Base-by-base conservation (phyloP, 2,888 invertebrate genomes). In the Melanostoma mellinum region DNA sequence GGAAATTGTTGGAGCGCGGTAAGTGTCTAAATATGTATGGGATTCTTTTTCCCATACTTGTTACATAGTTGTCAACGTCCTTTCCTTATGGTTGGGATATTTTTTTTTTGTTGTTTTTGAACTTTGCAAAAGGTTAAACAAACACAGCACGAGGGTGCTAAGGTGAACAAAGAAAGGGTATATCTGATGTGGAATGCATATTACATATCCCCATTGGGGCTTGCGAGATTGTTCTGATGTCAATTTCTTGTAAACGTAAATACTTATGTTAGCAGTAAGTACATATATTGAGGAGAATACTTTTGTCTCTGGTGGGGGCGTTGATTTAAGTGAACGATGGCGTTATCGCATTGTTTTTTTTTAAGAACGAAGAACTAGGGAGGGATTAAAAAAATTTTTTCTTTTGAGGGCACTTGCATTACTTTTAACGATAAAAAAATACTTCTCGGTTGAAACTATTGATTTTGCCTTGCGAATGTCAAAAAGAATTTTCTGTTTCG, bases 1-100 rank as follows among this genome's bases (percentile, higher is more conserved):
- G 8, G 35, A 61, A 50, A 38, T 30, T 38, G 36, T 50, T 63
- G 8, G 30, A 50, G 48, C 50, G 48, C 48, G n/a, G 36, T 30
- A 48, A 63, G 63, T 35, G 48, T 9, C 48, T 48, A 63, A 63
- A 63, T 63, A 30, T 20, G 20, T 20, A 48, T 36, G 35, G 9
- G 48, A 20, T 36, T 53, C 36, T n/a, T 36, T 6, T 5, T 33
- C 4, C 52, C n/a, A 52, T 2, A 10, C 3, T 20, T 6, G 44
- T 9, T 35, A 20, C 30, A 30, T 40, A 32, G 44, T 32, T 60
- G 6, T 5, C 61, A 9, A 20, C 10, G 46, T 20, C 20, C 20
- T 20, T 20, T 36, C n/a, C 38, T 50, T 33, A 36, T 40, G 8
- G 40, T 2, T 9, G 10, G 36, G 30, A 48, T 8, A 36, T 50